Percentiles rank a stretch among this genome's conserved stretches.
These are phyloP conservation scores for Oxyura jamaicensis DNA, from an alignment of 2,113 vertebrate genomes.

Conservation along the genomic window DNA sequence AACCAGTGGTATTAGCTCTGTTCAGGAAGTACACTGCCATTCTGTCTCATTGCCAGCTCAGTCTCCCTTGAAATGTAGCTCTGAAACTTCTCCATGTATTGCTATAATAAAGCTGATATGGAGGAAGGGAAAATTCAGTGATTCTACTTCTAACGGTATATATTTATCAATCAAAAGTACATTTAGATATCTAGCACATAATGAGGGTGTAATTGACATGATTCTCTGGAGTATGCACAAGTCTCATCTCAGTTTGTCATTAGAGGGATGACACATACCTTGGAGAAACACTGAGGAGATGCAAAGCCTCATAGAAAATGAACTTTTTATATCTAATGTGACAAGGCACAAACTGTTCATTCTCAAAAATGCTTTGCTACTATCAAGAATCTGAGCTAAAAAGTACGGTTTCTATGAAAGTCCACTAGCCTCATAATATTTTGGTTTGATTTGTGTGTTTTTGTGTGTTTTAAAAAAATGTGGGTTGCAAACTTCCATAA, in stretches of 20 bases:
- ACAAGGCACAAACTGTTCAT: background rate
- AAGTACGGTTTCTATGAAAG: background rate
- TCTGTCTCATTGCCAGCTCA: background rate
- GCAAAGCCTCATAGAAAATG: background rate
- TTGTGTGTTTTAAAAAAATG: background rate
- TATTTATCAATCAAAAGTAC: background rate
- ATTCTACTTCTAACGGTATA: background rate
- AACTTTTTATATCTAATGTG: background rate
- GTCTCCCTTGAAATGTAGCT: background rate
- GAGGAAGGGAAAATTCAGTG: background rate
- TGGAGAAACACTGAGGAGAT: background rate
- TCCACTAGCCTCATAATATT: background rate
- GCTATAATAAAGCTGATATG: background rate
- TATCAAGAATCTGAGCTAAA: background rate
- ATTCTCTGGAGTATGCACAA: background rate
- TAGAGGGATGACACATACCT: background rate
- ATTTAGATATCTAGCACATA: background rate
- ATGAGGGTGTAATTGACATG: background rate
- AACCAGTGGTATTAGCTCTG: background rate
- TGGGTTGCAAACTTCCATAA: background rate
- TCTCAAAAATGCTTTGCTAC: background rate
- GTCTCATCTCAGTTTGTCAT: background rate
- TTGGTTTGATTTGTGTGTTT: background rate
- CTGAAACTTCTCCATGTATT: background rate
- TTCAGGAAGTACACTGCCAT: background rate